Conservation (phyloP, 2,113 vertebrate species). For the Ammospiza caudacuta region DNA sequence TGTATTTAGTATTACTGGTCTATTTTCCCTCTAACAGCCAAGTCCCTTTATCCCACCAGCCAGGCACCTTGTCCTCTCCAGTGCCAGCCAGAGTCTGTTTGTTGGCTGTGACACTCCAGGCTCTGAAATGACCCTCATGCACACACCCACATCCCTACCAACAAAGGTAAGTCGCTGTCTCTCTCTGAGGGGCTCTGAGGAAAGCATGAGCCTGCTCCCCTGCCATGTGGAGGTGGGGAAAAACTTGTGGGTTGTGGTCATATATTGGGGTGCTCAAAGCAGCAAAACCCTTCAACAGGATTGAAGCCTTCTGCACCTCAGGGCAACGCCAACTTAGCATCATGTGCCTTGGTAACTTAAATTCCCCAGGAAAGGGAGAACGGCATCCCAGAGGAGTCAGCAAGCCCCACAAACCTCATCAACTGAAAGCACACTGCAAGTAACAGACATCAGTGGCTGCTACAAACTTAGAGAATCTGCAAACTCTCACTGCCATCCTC, state of each 20-base stretch:
- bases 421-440: neutral
- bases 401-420: fast-evolving
- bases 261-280: neutral
- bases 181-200: neutral
- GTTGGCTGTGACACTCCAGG: fast-evolving
- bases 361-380: neutral
- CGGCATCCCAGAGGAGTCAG: fast-evolving
- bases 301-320: neutral
- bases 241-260: neutral
- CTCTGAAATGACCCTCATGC: neutral
- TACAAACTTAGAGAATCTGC: neutral
- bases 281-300: neutral
- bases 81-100: neutral
- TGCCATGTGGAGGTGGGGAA: fast-evolving
- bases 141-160: neutral
- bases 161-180: neutral
- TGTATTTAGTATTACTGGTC: neutral
- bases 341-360: neutral
- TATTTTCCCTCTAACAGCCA: neutral
- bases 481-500: neutral
- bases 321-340: fast-evolving
- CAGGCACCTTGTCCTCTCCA: neutral
- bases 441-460: neutral
- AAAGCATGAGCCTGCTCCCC: neutral
- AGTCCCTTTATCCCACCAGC: neutral